Evolutionary conservation across 2,113 vertebrate genomes (phyloP).

Genomic region (Saimiri boliviensis): DNA sequence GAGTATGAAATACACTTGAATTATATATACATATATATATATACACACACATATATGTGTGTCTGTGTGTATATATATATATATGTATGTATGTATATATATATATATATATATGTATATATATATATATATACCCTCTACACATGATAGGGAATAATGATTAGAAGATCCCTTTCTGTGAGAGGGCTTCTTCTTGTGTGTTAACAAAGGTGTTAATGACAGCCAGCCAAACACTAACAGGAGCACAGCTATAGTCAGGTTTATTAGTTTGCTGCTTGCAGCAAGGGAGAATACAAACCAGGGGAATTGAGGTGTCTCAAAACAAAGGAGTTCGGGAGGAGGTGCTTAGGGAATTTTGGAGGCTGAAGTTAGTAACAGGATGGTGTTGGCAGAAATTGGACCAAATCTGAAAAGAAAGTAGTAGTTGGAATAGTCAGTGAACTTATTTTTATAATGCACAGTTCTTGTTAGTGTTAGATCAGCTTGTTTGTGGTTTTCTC

Average conservation of each 20-base stretch:
- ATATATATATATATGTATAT: no score
- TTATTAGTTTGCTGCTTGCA: background rate
- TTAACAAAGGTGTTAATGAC: background rate
- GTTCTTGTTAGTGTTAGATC: background rate
- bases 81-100: no score
- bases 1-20: background rate
- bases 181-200: background rate
- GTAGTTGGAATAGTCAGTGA: background rate
- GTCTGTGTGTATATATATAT: no score
- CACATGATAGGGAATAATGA: background rate
- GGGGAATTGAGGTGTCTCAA: background rate
- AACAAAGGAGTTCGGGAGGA: accelerated
- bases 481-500: background rate
- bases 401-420: background rate
- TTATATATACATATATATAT: background rate
- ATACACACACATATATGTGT: no score
- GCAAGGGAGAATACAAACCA: background rate
- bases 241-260: background rate
- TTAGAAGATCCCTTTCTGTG: background rate
- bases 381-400: background rate
- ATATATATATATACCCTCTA: background rate
- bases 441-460: background rate
- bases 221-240: background rate
- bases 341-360: background rate
- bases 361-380: background rate